A percentile compares a stretch with the other conserved stretches of the same genome.
Conservation (phyloP, 2,888 invertebrate species). For the Sinodicranocentrus sp. region DNA sequence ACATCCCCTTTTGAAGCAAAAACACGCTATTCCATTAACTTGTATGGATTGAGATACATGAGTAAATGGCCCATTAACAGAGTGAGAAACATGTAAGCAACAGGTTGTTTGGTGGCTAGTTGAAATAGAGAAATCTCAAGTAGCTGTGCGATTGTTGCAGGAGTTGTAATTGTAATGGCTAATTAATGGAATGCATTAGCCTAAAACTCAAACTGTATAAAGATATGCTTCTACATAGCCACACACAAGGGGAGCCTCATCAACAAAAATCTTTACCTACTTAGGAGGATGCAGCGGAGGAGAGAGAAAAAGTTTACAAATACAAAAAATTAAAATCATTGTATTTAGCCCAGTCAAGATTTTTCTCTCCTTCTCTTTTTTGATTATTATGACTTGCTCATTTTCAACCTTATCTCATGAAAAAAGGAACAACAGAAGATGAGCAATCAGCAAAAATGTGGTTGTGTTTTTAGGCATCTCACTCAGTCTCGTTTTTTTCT, state of each 20-base stretch:
- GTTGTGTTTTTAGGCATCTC: too few relatives aligned
- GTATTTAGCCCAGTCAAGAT: conserved; percentile 20
- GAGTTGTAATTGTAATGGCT: conserved; percentile 40
- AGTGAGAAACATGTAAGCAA: conserved; percentile 46
- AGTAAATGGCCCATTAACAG: conserved; percentile 50
- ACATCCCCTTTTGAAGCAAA: conserved; percentile 13
- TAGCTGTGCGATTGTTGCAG: conserved; percentile 13
- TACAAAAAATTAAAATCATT: too few relatives aligned
- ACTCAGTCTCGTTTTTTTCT: too few relatives aligned
- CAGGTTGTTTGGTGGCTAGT: conserved; percentile 38
- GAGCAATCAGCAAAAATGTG: conserved; percentile 1
- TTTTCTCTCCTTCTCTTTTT: conserved; percentile 14
- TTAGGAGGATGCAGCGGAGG: too few relatives aligned
- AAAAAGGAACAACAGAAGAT: background rate
- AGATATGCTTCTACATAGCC: too few relatives aligned
- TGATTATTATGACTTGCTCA: background rate
- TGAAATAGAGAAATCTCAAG: background rate
- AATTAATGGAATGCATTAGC: conserved; percentile 60
- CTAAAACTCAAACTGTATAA: too few relatives aligned
- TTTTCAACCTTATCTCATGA: background rate
- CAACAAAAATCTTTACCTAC: too few relatives aligned
- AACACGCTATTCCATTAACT: conserved; percentile 34
- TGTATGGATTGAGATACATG: conserved; percentile 51
- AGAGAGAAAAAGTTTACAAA: too few relatives aligned
- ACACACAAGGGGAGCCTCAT: too few relatives aligned